Percentiles rank a stretch among this genome's conserved stretches.
Evolutionary conservation across 2,113 vertebrate genomes (phyloP).

Genomic region (Podarcis muralis): DNA sequence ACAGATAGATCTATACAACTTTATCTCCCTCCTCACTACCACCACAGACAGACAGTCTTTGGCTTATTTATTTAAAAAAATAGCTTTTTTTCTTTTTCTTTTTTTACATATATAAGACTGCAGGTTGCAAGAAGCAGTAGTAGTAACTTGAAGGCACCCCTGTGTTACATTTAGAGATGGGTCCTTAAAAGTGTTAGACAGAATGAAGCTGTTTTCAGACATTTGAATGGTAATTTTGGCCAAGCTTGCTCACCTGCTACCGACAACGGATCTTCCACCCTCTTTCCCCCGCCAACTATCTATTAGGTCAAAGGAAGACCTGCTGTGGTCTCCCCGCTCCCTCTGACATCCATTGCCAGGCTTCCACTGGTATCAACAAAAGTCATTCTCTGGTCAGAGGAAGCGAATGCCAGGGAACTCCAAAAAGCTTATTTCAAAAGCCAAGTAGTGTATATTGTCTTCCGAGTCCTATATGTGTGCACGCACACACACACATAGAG

Average conservation of each 20-base stretch:
- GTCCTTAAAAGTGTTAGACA: conserved; percentile 29
- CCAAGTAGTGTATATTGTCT: conserved; percentile 71
- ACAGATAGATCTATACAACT: conserved; percentile 54
- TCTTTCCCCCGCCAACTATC: not conserved
- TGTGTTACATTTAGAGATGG: conserved; percentile 56
- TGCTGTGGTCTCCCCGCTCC: conserved; percentile 15
- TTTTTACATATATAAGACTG: conserved; percentile 66
- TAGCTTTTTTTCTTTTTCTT: conserved; percentile 19
- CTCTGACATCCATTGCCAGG: not conserved
- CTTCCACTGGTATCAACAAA: conserved; percentile 4
- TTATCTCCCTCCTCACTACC: conserved; percentile 38
- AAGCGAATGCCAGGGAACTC: conserved; percentile 64
- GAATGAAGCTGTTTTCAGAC: conserved; percentile 35
- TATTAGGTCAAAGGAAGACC: not conserved
- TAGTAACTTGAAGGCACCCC: conserved; percentile 71
- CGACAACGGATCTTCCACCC: not conserved
- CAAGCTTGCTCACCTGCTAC: conserved; percentile 46
- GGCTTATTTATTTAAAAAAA: conserved; percentile 64
- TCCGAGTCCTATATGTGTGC: conserved; percentile 70
- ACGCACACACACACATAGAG: conserved; percentile 73
- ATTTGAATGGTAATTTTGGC: conserved; percentile 26
- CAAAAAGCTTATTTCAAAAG: conserved; percentile 72
- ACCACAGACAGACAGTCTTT: conserved; percentile 70
- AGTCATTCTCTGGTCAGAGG: conserved; percentile 43
- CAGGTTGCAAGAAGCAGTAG: conserved; percentile 57